phyloP scores from a whole-genome alignment of 2,113 vertebrate species.

The Rafetus swinhoei region DNA sequence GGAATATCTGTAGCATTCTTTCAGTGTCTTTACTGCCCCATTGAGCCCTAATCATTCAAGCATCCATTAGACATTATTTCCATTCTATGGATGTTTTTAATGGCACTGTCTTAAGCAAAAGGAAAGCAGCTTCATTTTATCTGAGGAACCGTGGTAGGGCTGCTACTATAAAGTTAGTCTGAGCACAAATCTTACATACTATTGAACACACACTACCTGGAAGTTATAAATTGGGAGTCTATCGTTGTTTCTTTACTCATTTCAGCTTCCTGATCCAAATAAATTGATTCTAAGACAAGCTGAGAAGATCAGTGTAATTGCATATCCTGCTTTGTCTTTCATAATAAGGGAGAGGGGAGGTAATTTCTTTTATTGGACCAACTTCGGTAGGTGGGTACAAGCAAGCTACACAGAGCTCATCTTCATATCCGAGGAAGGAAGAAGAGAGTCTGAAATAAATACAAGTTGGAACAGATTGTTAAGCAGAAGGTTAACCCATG shows the following conservation, averaged over 20 bases:
- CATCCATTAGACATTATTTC: conserved; percentile 47
- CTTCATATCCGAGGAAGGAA: neutral
- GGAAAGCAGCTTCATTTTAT: conserved; percentile 35
- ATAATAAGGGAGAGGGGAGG: neutral
- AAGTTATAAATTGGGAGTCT: conserved; percentile 21
- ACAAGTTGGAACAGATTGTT: neutral
- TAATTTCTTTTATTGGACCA: neutral
- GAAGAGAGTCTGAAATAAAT: neutral
- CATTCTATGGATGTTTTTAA: conserved; percentile 62
- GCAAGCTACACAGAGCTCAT: neutral
- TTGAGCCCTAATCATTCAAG: conserved; percentile 47
- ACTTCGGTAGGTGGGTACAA: neutral
- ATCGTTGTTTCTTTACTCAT: neutral
- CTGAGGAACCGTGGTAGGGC: neutral
- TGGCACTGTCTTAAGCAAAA: neutral
- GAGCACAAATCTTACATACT: conserved; percentile 20
- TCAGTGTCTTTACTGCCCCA: conserved; percentile 40
- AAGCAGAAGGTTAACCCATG: neutral
- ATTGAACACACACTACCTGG: conserved; percentile 10
- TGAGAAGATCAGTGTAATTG: neutral
- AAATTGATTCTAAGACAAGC: neutral
- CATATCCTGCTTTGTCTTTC: neutral
- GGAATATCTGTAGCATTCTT: conserved; percentile 53
- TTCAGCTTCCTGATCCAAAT: neutral
- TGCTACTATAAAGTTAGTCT: conserved; percentile 15